Base-by-base conservation (phyloP, 1,140 invertebrate species). In the Penaeus indicus region DNA sequence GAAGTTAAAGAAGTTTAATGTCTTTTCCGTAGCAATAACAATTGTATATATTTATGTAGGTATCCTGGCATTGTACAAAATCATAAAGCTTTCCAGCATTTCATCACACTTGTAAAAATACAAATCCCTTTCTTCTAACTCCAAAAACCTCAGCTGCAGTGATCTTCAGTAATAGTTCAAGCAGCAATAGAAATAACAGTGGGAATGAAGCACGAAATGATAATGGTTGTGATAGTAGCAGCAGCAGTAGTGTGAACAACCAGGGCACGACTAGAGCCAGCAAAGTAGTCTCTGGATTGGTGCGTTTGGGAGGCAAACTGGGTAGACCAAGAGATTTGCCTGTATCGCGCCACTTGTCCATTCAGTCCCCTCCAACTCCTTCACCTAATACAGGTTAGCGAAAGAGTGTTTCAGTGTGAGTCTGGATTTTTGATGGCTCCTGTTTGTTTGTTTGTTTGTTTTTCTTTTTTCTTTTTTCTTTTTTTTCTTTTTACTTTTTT, bases 281-380 rank as follows among this genome's bases (percentile, higher is more conserved):
- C 80, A 88, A 69, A 69, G 86, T 88, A 60, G 86, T 88, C 62
- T 88, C 86, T 60, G 86, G 86, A 11, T 54, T 88, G 64, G 86
- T 88, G 54, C 19, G 69, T 27, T 61, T 88, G 19, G 86, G 86
- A 75, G 86, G 86, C 32, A 88, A 88, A 69, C 80, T 88, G 27
- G 80, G 79, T 54, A 69, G 86, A n/a, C 86, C 86, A 47, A 88
- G 61, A 77, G 86, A 88, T 22, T 61, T 88, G 22, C 80, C 86
- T 62, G 80, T 88, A 10, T 82, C 86, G 7, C 86, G 86, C 22
- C 86, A 88, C 61, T 67, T 82, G 25, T 88, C 86, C 86, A 82
- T 88, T 25, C 86, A 88, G 80, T 88, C 86, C 11, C 80, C 86
- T 25, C 47, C 64, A 32, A 75, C 86, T 11, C 86, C 86, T 47